Evolutionary conservation across 2,113 vertebrate genomes (phyloP), one percentile per base, ranked within the genome.

Genomic region (Neogale vison): DNA sequence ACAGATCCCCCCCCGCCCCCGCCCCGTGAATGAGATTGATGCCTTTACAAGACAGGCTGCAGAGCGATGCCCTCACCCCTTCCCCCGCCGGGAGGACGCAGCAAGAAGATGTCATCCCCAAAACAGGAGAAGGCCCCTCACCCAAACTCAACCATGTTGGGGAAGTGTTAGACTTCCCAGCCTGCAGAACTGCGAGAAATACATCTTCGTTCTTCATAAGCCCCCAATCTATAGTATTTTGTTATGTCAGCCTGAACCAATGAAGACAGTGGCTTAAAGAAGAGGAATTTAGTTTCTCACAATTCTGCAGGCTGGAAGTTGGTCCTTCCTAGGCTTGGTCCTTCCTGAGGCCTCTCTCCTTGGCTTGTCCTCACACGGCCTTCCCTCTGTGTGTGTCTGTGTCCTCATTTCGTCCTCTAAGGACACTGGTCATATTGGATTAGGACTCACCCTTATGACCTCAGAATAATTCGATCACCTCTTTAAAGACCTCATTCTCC

Each of bases 71-170:
- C 23, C 80, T 39, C 13, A 4, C 24, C 15, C 15, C 23, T 13
- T 18, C 5, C 14, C n/a, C 36, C 36, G 23, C 1, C 18, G 23
- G 9, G 81, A 42, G 55, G 55, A 18, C n/a, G 0, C 55, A 29
- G 80, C 23, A 15, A 39, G 50, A 52, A 39, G 80, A 36, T 1
- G 2, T n/a, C 80, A 42, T n/a, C 36, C 10, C 4, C 3, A 1
- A 45, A 29, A n/a, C 80, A 42, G 81, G 80, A 20, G 59, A 24
- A 8, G 55, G 7, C 2, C 81, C 24, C 36, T 83, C 80, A 11
- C 14, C 36, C 36, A 29, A 29, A 6, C 5, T 26, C 4, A 14
- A 10, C 23, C 8, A 1, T 18, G 14, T 8, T 7, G 24, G 7
- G 17, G 14, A 24, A 36, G 10, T 4, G 55, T 61, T 18, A 36